Evolutionary conservation across 2,797 vertebrate species (phyloP).

Genomic region (Anguilla obscura): DNA sequence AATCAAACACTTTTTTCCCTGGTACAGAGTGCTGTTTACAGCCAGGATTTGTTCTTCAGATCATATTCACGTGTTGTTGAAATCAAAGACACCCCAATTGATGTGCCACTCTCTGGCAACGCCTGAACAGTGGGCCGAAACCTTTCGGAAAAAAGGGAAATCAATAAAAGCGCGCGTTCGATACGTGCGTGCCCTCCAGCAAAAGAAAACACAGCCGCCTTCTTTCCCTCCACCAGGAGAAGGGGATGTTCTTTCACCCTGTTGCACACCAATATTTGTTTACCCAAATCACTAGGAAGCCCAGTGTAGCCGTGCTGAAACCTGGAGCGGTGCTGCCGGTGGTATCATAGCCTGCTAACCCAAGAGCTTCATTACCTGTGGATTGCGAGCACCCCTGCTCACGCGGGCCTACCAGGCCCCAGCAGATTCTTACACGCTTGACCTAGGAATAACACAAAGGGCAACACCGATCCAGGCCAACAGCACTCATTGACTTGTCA

Average conservation of each 20-base stretch:
- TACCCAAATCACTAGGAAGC: conserved; percentile 56
- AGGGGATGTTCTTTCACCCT: conserved; percentile 64
- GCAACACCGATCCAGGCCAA: neutral
- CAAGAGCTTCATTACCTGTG: conserved; percentile 54
- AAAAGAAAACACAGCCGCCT: conserved; percentile 31
- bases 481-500: neutral
- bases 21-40: neutral
- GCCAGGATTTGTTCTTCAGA: conserved; percentile 4
- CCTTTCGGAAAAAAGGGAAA: conserved; percentile 12
- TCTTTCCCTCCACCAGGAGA: neutral
- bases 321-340: conserved; percentile 43
- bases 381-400: conserved; percentile 28
- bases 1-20: neutral
- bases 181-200: conserved; percentile 35
- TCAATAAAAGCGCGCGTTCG: conserved; percentile 28
- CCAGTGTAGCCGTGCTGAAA: conserved; percentile 58
- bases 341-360: conserved; percentile 58
- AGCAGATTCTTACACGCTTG: neutral
- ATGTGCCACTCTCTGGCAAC: conserved; percentile 37
- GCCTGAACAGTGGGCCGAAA: conserved; percentile 17
- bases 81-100: conserved; percentile 18
- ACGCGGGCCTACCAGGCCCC: neutral
- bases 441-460: neutral
- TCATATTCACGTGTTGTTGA: neutral
- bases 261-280: conserved; percentile 63